A percentile compares a stretch with the other conserved stretches of the same genome.
These are phyloP conservation scores for Haliclystus octoradiatus DNA, from an alignment of 30 jellyfish, hydroid and myxozoan genomes.

Conservation along the genomic window DNA sequence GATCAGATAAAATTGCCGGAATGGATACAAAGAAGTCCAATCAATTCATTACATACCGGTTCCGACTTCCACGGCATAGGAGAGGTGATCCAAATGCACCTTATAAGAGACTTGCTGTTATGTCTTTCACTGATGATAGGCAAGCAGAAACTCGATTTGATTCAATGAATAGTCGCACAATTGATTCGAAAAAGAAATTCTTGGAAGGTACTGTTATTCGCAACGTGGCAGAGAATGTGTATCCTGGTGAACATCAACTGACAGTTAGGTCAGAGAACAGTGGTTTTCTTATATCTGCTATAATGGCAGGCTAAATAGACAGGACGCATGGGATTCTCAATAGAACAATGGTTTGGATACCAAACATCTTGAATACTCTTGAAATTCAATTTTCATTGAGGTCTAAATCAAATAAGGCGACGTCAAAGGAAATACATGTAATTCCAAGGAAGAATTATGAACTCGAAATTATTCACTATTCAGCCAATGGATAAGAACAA, in stretches of 20 bases:
- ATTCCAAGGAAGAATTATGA: too few relatives aligned
- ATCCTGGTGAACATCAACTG: constrained; percentile 89
- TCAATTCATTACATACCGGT: constrained; percentile 62
- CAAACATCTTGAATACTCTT: too few relatives aligned
- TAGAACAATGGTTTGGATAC: too few relatives aligned
- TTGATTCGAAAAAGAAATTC: constrained; percentile 80
- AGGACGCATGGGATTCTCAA: too few relatives aligned
- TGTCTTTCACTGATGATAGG: constrained; percentile 97
- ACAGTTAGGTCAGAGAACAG: constrained; percentile 62
- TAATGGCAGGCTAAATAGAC: constrained; percentile 60
- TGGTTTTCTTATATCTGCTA: constrained; percentile 85
- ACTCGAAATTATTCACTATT: too few relatives aligned
- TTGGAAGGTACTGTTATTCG: constrained; percentile 91
- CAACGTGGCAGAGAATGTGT: constrained; percentile 69
- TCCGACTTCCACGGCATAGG: constrained; percentile 73
- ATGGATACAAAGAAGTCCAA: constrained; percentile 81
- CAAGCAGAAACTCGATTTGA: constrained; percentile 76
- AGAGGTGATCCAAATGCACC: constrained; percentile 55
- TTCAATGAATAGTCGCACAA: constrained; percentile 20
- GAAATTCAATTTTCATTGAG: too few relatives aligned
- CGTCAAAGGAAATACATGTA: too few relatives aligned
- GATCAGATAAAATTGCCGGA: constrained; percentile 94
- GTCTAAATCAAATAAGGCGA: too few relatives aligned
- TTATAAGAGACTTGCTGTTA: constrained; percentile 71
- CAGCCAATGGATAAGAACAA: too few relatives aligned